Evolutionary conservation across 2,113 vertebrate genomes (phyloP).

Genomic region (Gymnogyps californianus): DNA sequence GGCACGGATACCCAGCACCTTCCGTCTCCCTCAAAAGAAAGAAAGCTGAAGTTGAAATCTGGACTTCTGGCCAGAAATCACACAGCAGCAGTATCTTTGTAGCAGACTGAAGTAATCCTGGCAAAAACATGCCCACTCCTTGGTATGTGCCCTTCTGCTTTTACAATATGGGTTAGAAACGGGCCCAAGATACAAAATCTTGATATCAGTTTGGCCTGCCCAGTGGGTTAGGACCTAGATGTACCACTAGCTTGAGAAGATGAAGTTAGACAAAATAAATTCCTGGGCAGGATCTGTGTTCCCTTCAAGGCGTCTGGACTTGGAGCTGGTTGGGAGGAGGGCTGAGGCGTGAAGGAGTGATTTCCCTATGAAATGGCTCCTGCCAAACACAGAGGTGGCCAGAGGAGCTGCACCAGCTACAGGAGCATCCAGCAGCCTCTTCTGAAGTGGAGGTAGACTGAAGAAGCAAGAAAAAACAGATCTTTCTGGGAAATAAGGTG

Average conservation of each 20-base stretch:
- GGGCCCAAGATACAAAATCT: neutral
- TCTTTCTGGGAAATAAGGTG: neutral
- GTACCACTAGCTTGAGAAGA: neutral
- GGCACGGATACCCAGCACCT: neutral
- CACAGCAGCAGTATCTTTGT: neutral
- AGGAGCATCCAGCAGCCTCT: neutral
- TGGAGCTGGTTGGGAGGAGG: neutral
- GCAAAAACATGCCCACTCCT: neutral
- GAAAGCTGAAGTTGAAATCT: neutral
- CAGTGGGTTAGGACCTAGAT: neutral
- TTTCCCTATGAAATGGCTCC: neutral
- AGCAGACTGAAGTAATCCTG: neutral
- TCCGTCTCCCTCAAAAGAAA: neutral
- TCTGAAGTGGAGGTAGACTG: neutral
- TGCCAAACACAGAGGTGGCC: neutral
- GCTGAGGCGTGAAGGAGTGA: neutral
- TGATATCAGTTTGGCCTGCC: neutral
- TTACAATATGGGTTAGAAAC: neutral
- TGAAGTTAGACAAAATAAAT: neutral
- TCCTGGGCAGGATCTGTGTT: neutral
- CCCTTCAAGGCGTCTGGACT: neutral
- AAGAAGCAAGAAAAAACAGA: neutral
- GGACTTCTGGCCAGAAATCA: neutral
- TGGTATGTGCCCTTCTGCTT: neutral
- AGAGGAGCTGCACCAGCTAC: neutral